phyloP scores from a whole-genome alignment of 2,797 vertebrate genomes.

The Schizopygopsis malacanthus region DNA sequence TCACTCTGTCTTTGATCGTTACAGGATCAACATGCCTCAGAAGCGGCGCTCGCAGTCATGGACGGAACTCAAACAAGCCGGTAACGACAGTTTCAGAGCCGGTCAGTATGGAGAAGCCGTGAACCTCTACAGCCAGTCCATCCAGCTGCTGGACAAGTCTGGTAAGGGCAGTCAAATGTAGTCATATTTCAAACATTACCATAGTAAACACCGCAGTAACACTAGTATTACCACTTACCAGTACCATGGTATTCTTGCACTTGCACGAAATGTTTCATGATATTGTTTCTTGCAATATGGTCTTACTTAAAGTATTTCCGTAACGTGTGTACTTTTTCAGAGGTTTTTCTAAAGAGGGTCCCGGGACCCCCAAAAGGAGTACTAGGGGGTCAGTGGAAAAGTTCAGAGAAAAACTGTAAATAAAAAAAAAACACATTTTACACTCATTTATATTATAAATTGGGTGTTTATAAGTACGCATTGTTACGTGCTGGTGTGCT shows the following conservation, averaged over 20 bases:
- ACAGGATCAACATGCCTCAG: conserved; percentile 74
- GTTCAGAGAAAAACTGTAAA: background rate
- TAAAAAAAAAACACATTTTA: background rate
- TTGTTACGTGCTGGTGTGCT: no score
- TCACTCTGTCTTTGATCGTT: conserved; percentile 7
- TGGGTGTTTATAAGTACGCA: background rate
- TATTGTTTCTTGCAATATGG: background rate
- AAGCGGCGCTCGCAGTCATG: conserved; percentile 76
- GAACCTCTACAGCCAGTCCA: conserved; percentile 82
- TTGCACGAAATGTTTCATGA: background rate
- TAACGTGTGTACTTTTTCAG: background rate
- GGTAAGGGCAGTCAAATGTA: conserved; percentile 68
- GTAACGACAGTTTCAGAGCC: conserved; percentile 86
- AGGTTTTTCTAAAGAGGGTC: background rate
- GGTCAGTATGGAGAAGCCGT: conserved; percentile 90
- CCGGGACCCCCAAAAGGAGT: background rate
- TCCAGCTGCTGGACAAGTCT: conserved; percentile 79
- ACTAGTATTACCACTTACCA: background rate
- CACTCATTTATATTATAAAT: background rate
- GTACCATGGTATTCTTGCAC: background rate
- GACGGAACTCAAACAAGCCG: conserved; percentile 81
- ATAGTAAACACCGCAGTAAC: background rate
- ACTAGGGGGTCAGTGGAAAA: background rate
- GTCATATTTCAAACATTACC: background rate
- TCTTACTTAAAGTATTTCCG: background rate